phyloP scores from a whole-genome alignment of 2,113 vertebrate genomes.

The Perca schrenkii region DNA sequence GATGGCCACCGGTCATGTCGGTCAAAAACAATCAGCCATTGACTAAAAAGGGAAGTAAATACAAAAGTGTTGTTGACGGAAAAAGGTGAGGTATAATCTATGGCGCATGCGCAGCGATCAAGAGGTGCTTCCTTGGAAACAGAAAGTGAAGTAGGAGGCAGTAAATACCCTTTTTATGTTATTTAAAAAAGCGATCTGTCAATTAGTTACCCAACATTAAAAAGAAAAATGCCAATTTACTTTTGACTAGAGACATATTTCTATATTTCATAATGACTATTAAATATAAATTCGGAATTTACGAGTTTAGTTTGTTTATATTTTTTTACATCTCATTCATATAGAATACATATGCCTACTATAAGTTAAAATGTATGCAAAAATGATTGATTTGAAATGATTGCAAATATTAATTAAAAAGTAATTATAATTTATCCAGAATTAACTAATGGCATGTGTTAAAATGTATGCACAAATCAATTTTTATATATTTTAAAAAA shows the following conservation, averaged over 20 bases:
- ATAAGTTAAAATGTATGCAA: too few relatives aligned
- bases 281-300: too few relatives aligned
- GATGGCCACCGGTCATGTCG: background rate
- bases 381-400: too few relatives aligned
- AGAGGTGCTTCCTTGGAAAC: conserved; percentile 32
- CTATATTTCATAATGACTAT: too few relatives aligned
- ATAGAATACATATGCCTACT: too few relatives aligned
- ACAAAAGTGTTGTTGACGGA: background rate
- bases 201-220: background rate
- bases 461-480: background rate
- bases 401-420: too few relatives aligned
- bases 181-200: background rate
- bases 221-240: too few relatives aligned
- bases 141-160: conserved; percentile 2
- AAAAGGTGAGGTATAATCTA: background rate
- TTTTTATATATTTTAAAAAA: background rate
- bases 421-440: background rate
- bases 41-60: background rate
- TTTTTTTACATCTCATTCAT: too few relatives aligned
- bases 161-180: background rate
- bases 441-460: background rate
- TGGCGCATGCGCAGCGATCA: conserved; percentile 43
- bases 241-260: too few relatives aligned
- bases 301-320: too few relatives aligned
- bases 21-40: background rate